Conservation (phyloP, 2,113 vertebrate genomes). For the Rafetus swinhoei region DNA sequence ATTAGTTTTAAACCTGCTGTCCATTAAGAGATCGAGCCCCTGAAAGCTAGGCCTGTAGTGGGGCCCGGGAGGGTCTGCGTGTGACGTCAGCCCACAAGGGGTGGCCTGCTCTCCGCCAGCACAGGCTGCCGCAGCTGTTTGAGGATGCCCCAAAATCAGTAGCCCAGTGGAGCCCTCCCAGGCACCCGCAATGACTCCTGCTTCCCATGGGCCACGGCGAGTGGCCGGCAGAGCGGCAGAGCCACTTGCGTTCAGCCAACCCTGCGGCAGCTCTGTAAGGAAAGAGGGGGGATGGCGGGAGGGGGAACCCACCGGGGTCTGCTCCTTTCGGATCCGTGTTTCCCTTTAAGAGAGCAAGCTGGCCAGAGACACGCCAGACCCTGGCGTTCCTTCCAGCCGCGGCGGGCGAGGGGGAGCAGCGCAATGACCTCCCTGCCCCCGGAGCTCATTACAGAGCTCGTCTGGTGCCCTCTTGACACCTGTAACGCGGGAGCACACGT, state of each 20-base stretch:
- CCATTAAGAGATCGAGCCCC: neutral
- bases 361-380: accelerated
- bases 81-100: neutral
- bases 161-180: neutral
- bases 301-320: accelerated
- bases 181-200: neutral
- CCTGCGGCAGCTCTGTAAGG: neutral
- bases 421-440: accelerated
- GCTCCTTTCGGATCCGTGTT: accelerated
- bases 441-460: conserved; percentile 6
- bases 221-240: accelerated
- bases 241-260: neutral
- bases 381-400: neutral
- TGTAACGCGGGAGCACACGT: conserved; percentile 48
- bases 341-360: neutral
- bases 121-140: no score
- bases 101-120: neutral
- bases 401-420: accelerated
- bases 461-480: conserved; percentile 22
- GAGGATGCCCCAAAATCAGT: neutral
- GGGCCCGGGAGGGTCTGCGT: neutral
- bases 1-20: no score
- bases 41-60: neutral
- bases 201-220: neutral
- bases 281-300: neutral